Conservation (phyloP, 2,113 vertebrate species). For the Anthoscopus minutus region DNA sequence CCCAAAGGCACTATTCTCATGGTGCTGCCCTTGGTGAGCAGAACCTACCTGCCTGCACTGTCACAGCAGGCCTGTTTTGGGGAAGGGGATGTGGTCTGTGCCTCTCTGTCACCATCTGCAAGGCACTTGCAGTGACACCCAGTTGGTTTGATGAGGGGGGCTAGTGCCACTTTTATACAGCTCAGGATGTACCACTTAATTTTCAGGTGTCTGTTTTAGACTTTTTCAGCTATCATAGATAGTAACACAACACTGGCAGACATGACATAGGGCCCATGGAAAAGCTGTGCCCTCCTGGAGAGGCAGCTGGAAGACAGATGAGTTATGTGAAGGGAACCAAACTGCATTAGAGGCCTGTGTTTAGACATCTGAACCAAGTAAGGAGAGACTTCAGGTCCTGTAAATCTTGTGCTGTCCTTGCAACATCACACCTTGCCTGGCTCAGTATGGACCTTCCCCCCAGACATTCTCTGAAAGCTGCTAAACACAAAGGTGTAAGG, state of each 20-base stretch:
- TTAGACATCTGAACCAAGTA: background rate
- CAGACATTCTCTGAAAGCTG: background rate
- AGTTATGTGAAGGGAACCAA: background rate
- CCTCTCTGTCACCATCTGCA: background rate
- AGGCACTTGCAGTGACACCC: background rate
- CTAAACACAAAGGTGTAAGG: background rate
- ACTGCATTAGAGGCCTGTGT: background rate
- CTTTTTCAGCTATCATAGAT: background rate
- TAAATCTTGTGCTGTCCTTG: background rate
- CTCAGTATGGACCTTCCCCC: background rate
- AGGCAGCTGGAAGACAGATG: background rate
- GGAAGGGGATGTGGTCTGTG: background rate
- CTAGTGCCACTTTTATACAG: background rate
- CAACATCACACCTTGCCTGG: background rate
- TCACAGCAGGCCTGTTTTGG: background rate
- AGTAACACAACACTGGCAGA: background rate
- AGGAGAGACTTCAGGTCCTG: background rate
- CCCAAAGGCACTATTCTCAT: background rate
- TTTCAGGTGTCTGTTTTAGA: background rate
- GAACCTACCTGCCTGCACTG: background rate
- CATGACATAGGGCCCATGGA: background rate
- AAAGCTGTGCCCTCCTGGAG: background rate
- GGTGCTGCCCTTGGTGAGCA: background rate
- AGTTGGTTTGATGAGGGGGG: background rate
- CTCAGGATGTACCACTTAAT: background rate